These are phyloP conservation scores for Sparus aurata DNA, from an alignment of 2,797 vertebrate genomes.

Conservation along the genomic window DNA sequence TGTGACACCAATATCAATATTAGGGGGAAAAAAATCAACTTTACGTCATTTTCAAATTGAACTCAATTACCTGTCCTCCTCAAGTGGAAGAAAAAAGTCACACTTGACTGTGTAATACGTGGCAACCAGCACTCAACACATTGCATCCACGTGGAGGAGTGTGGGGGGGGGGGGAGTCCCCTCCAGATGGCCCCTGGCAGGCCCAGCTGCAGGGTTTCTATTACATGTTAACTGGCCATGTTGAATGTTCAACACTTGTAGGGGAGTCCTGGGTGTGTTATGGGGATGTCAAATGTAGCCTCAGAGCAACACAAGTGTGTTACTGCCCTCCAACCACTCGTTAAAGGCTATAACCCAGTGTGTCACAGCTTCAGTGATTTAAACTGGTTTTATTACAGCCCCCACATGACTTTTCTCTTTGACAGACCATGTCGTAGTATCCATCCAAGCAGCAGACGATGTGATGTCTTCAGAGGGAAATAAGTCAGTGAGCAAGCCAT, in stretches of 20 bases:
- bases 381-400: conserved; percentile 10
- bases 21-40: conserved; percentile 14
- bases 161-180: not conserved
- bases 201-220: conserved; percentile 47
- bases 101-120: not conserved
- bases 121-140: conserved; percentile 4
- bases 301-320: conserved; percentile 5
- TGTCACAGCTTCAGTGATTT: conserved; percentile 20
- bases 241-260: conserved; percentile 34
- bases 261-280: conserved; percentile 46
- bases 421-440: not conserved
- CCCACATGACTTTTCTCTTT: conserved; percentile 1
- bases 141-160: conserved; percentile 36
- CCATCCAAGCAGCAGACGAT: not conserved
- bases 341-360: conserved; percentile 28
- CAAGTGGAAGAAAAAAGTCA: conserved; percentile 23
- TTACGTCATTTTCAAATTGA: conserved; percentile 33
- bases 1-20: not conserved
- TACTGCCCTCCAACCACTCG: conserved; percentile 24
- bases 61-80: conserved; percentile 12
- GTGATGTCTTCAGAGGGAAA: not conserved
- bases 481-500: not conserved
- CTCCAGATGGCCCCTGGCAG: conserved; percentile 26
- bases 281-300: conserved; percentile 31
- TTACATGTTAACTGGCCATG: conserved; percentile 45